A percentile compares a stretch with the other conserved stretches of the same genome.
These are phyloP conservation scores for Limnephilus marmoratus DNA, from an alignment of 2,888 invertebrate species.

Conservation along the genomic window DNA sequence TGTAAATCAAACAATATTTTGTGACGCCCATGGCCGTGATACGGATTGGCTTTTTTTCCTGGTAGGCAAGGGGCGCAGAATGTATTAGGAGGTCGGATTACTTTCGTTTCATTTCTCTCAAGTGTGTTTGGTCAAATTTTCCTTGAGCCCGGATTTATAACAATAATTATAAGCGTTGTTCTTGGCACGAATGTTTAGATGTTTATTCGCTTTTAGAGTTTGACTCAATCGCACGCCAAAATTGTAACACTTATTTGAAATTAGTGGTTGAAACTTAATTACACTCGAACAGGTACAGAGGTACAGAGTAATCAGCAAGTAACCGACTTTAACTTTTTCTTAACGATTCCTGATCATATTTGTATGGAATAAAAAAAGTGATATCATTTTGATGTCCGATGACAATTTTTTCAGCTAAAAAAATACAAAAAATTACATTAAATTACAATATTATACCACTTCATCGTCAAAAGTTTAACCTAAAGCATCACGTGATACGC, in stretches of 20 bases:
- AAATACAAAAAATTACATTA: too few relatives aligned
- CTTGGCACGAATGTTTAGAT: background rate
- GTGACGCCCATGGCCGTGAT: background rate
- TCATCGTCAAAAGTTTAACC: too few relatives aligned
- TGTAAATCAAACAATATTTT: constrained; percentile 31
- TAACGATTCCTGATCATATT: too few relatives aligned
- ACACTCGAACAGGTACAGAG: too few relatives aligned
- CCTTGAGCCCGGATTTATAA: background rate
- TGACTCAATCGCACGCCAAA: background rate
- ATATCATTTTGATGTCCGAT: too few relatives aligned
- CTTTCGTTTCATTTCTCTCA: background rate
- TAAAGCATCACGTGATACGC: too few relatives aligned
- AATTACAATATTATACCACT: too few relatives aligned
- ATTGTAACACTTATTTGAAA: background rate
- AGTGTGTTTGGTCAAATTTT: background rate
- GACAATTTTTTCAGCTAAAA: too few relatives aligned
- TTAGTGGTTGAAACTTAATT: background rate
- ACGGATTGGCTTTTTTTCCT: background rate
- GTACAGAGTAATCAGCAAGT: too few relatives aligned
- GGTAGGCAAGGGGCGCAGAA: background rate
- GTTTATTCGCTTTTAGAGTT: background rate
- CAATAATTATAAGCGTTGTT: background rate
- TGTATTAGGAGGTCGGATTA: background rate
- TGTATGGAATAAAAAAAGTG: too few relatives aligned
- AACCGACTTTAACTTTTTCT: too few relatives aligned